These are phyloP conservation scores for Eciton burchellii DNA, from an alignment of 1,140 invertebrate species.

Conservation along the genomic window DNA sequence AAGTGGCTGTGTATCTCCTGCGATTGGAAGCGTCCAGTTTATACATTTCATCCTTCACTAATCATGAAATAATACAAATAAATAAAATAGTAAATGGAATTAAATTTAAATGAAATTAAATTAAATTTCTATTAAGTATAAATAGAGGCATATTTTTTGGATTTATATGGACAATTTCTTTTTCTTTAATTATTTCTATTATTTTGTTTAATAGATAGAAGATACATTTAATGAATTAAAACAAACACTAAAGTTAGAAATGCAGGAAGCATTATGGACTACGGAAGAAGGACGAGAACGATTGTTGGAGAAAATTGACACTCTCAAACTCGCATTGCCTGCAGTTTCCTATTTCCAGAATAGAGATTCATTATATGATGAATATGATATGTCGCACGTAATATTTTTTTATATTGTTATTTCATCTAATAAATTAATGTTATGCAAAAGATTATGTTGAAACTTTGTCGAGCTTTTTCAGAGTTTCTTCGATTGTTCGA, in stretches of 20 bases:
- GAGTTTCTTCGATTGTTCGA: not conserved
- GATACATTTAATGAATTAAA: constrained; percentile 69
- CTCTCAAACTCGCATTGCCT: constrained; percentile 68
- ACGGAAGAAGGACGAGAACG: constrained; percentile 30
- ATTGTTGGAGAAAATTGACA: constrained; percentile 69
- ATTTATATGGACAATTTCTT: not conserved
- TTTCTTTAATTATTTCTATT: constrained; percentile 1
- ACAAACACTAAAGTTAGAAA: constrained; percentile 64
- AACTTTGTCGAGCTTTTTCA: not conserved
- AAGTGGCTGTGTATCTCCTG: constrained; percentile 65
- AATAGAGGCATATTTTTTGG: not conserved
- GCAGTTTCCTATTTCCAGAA: constrained; percentile 59
- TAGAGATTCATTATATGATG: constrained; percentile 5
- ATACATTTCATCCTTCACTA: constrained; percentile 75
- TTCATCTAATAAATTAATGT: constrained; percentile 20
- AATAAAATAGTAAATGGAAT: constrained; percentile 64
- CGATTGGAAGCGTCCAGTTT: constrained; percentile 72
- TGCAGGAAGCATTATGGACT: constrained; percentile 59
- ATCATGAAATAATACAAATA: constrained; percentile 66
- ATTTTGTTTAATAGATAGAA: constrained; percentile 57
- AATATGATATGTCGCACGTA: constrained; percentile 36
- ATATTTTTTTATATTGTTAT: constrained; percentile 8
- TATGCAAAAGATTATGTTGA: not conserved
- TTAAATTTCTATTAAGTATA: not conserved
- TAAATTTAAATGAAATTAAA: not conserved